Percentiles rank a stretch among this genome's conserved stretches.
Conservation (phyloP, 1,140 invertebrate genomes). For the Dolichoris vasculosae region DNA sequence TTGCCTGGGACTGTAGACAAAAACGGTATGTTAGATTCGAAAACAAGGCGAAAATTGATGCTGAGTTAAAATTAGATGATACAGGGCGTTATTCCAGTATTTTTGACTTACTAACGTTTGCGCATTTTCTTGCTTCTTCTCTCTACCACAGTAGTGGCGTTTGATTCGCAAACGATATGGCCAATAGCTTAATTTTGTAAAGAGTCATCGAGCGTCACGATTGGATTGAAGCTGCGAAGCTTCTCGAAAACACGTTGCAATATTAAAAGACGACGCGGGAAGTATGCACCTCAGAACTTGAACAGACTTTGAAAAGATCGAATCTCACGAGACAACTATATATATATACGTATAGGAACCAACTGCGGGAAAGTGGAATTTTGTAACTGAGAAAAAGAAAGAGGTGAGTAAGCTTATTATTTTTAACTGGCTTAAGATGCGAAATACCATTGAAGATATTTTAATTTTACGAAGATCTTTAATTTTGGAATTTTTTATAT, state of each 20-base stretch:
- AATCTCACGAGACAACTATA: background rate
- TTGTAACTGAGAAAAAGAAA: background rate
- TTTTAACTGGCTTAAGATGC: background rate
- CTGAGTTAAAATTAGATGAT: slow-evolving; percentile 35
- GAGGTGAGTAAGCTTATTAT: slow-evolving; percentile 37
- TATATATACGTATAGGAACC: background rate
- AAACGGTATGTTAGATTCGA: background rate
- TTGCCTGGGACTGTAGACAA: slow-evolving; percentile 7
- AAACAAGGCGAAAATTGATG: slow-evolving; percentile 15
- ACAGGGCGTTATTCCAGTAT: slow-evolving; percentile 32
- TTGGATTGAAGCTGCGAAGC: slow-evolving; percentile 23
- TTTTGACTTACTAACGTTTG: slow-evolving; percentile 20
- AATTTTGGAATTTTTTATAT: too few species aligned
- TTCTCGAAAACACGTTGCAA: slow-evolving; percentile 34
- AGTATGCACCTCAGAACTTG: slow-evolving; percentile 17
- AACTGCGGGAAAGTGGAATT: background rate
- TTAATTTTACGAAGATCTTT: background rate
- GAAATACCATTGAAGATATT: background rate
- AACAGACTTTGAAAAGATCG: slow-evolving; percentile 19
- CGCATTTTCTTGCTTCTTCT: background rate
- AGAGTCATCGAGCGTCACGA: slow-evolving; percentile 9
- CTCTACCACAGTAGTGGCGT: background rate
- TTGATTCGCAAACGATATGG: background rate
- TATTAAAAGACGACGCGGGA: slow-evolving; percentile 43
- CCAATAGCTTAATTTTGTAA: background rate